Base-by-base conservation (phyloP, 2,113 vertebrate species). In the Bubo scandiacus region DNA sequence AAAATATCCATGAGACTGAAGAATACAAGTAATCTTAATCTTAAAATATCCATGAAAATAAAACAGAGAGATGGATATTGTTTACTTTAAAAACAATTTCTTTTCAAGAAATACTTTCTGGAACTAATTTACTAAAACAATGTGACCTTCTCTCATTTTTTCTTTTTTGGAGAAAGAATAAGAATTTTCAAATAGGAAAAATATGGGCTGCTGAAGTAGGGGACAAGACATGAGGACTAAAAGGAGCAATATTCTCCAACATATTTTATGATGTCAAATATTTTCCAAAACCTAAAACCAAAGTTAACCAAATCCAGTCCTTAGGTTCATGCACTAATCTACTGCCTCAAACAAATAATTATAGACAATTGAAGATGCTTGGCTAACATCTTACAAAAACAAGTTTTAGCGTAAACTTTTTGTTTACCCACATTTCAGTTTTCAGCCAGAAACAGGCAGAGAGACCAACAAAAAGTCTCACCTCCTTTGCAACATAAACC, bases 81-180 rank as follows among this genome's bases (percentile, higher is more conserved):
- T 89, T 88, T 91, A 77, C 17, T 95, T 88, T 74, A 81, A 55
- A 92, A 86, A 3, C 4, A 54, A 67, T 74, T 78, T 74, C 1
- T 91, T 94, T 94, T 81, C 68, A 87, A 96, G 17, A 92, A 96
- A 91, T 84, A 57, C 16, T 86, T 87, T 95, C 83, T 95, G 91
- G 65, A 95, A 89, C 23, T 89, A 74, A 92, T 96, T 96, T 84
- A 40, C 38, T 87, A 65, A 81, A 95, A 81, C 81, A 94, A 87
- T 96, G 65, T 89, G 47, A 75, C 10, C 11, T 65, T 77, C 54
- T 57, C 30, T 94, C 13, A 71, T 66, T 81, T 95, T 62, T 89
- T 81, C 25, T 42, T 55, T 71, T 66, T 71, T 84, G n/a, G 63
- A 42, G 78, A 92, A 81, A 77, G 40, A 88, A 34, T 45, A 83